Evolutionary conservation across 2,113 vertebrate species (phyloP).

Genomic region (Myrmecobius fasciatus): DNA sequence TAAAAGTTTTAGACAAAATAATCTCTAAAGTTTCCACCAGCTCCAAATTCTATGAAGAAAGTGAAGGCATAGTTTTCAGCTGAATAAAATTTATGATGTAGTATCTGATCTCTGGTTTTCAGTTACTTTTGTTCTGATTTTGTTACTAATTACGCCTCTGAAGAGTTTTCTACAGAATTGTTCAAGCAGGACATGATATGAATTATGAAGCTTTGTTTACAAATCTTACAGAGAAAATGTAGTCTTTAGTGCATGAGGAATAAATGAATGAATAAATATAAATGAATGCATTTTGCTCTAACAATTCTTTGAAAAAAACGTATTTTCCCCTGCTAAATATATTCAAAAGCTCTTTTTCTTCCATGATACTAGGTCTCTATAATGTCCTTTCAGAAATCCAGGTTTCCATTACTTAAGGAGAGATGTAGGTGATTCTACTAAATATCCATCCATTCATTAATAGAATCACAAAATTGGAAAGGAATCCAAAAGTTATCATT

Average conservation of each 20-base stretch:
- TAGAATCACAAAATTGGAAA: neutral
- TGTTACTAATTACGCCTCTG: neutral
- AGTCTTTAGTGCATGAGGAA: neutral
- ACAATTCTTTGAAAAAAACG: neutral
- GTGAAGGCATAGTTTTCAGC: neutral
- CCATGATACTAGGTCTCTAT: neutral
- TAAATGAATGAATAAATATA: neutral
- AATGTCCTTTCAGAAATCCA: neutral
- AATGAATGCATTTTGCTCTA: neutral
- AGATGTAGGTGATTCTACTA: neutral
- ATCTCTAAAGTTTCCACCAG: neutral
- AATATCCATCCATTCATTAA: neutral
- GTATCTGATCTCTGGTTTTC: neutral
- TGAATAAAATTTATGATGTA: neutral
- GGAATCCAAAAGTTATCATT: neutral
- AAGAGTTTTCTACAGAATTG: neutral
- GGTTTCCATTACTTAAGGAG: neutral
- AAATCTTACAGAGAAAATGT: neutral
- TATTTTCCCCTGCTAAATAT: neutral
- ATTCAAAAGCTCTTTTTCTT: neutral
- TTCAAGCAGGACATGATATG: neutral
- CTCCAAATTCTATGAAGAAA: neutral
- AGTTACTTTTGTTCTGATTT: neutral
- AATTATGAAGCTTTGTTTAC: conserved; percentile 1
- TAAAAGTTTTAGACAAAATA: neutral